Evolutionary conservation across 1,140 invertebrate genomes (phyloP).

Genomic region (Philotrypesis tridentata): DNA sequence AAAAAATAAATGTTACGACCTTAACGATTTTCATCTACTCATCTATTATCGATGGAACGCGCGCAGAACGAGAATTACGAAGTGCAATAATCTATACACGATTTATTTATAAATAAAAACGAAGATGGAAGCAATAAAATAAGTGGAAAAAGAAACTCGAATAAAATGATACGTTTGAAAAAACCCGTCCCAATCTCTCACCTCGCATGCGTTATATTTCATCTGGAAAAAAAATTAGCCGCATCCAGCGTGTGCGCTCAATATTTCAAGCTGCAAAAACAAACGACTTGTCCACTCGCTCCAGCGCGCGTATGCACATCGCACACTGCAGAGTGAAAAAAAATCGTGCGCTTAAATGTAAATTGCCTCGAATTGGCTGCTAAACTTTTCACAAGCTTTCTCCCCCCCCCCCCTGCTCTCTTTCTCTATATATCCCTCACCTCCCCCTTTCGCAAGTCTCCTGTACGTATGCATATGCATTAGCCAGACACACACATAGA

Average conservation of each 20-base stretch:
- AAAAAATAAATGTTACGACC: constrained; percentile 32
- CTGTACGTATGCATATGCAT: constrained; percentile 2
- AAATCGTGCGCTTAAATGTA: not conserved
- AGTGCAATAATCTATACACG: constrained; percentile 51
- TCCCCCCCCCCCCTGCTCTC: too few species aligned
- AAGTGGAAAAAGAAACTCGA: constrained; percentile 22
- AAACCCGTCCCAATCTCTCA: not conserved
- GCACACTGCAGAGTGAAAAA: not conserved
- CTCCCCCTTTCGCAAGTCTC: not conserved
- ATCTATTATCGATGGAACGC: constrained; percentile 7
- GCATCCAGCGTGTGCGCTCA: too few species aligned
- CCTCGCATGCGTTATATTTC: too few species aligned
- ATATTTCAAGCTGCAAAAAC: too few species aligned
- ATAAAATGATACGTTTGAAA: not conserved
- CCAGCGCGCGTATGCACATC: too few species aligned
- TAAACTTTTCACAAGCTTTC: constrained; percentile 48
- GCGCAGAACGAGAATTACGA: constrained; percentile 36
- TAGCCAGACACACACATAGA: not conserved
- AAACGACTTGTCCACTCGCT: too few species aligned
- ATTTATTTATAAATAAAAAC: constrained; percentile 51
- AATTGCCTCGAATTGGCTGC: constrained; percentile 33
- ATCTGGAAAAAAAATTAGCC: too few species aligned
- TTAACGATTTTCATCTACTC: constrained; percentile 39
- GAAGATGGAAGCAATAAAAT: constrained; percentile 50
- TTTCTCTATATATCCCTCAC: not conserved